These are phyloP conservation scores for Stomatorhinus ivindoensis DNA, from an alignment of 2,113 vertebrate genomes.

Conservation along the genomic window DNA sequence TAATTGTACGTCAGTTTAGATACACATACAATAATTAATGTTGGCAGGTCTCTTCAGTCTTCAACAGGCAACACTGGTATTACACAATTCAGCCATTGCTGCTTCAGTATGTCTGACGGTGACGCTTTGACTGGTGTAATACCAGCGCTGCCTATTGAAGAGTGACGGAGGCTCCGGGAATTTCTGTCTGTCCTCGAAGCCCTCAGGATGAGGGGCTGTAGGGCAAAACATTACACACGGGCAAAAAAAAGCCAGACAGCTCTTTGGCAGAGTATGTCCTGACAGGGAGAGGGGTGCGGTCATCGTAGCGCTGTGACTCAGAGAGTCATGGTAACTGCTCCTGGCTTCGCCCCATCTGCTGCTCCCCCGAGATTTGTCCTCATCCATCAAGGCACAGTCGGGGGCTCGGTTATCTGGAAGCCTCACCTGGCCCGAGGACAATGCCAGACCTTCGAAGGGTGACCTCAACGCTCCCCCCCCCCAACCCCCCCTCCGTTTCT, in stretches of 20 bases:
- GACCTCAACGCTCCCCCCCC: neutral
- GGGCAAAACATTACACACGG: neutral
- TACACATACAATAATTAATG: neutral
- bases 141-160: neutral
- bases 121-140: neutral
- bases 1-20: neutral
- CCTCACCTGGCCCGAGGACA: neutral
- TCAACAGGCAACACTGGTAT: neutral
- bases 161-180: neutral
- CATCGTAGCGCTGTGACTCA: neutral
- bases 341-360: neutral
- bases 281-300: neutral
- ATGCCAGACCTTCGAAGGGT: neutral
- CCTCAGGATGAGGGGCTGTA: neutral
- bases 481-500: neutral
- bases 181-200: neutral
- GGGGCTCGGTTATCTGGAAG: neutral
- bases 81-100: neutral
- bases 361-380: neutral
- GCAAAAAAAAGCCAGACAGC: neutral
- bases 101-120: neutral
- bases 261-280: neutral
- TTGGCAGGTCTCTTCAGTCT: neutral
- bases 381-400: neutral
- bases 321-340: neutral